phyloP scores from a whole-genome alignment of 2,113 vertebrate species.

The Heteronetta atricapilla region DNA sequence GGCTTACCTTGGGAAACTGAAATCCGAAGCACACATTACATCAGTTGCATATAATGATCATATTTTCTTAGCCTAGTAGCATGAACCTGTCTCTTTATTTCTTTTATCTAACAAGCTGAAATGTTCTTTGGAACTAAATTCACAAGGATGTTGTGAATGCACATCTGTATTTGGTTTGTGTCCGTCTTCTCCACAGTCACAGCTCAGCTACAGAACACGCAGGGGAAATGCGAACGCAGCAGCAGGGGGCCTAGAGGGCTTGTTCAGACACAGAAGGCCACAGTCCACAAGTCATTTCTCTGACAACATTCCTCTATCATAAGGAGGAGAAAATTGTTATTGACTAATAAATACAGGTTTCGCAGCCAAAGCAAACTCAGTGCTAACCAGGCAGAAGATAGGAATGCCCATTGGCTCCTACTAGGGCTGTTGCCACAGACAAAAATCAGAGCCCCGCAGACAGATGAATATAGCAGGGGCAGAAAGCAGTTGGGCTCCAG shows the following conservation, averaged over 20 bases:
- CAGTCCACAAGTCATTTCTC: not conserved
- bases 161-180: not conserved
- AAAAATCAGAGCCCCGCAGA: not conserved
- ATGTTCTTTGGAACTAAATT: not conserved
- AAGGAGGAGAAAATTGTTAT: not conserved
- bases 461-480: not conserved
- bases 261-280: not conserved
- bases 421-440: not conserved
- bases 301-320: not conserved
- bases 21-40: not conserved
- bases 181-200: not conserved
- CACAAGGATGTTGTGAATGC: not conserved
- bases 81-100: not conserved
- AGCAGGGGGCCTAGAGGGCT: fast-evolving
- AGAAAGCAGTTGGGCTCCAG: not conserved
- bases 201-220: not conserved
- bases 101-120: not conserved
- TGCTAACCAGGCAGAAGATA: not conserved
- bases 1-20: not conserved
- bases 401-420: not conserved
- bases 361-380: not conserved
- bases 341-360: not conserved
- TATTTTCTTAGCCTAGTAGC: not conserved
- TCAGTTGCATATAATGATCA: not conserved
- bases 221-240: not conserved